A percentile compares a stretch with the other conserved stretches of the same genome.
Evolutionary conservation across 2,888 invertebrate genomes (phyloP).

Genomic region (Teleogryllus oceanicus): DNA sequence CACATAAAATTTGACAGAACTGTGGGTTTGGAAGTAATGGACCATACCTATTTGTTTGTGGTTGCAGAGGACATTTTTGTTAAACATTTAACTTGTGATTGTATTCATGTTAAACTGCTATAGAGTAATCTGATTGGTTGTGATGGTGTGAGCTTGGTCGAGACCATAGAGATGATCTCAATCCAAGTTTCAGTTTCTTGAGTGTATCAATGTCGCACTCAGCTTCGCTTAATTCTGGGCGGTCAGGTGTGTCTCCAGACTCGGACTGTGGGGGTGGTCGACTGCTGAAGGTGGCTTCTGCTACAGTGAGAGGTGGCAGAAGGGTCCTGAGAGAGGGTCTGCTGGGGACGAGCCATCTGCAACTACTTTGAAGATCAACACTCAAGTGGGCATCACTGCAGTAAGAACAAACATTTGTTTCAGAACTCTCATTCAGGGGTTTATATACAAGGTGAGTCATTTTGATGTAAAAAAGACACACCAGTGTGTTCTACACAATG

Average conservation of each 20-base stretch:
- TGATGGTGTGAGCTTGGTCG: slow-evolving; percentile 56
- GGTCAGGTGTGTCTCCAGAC: slow-evolving; percentile 45
- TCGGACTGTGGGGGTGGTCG: slow-evolving; percentile 39
- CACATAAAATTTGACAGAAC: neutral
- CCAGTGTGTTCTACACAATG: no score
- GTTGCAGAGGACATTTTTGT: neutral
- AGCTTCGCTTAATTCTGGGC: slow-evolving; percentile 64
- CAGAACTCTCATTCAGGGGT: neutral
- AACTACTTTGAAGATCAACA: slow-evolving; percentile 33
- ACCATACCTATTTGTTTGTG: slow-evolving; percentile 1
- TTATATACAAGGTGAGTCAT: no score
- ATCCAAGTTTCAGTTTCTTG: slow-evolving; percentile 67
- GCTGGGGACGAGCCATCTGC: slow-evolving; percentile 55
- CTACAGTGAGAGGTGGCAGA: slow-evolving; percentile 60
- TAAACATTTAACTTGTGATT: neutral
- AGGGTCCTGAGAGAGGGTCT: slow-evolving; percentile 59
- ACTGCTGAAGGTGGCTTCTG: slow-evolving; percentile 55
- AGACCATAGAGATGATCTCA: slow-evolving; percentile 68
- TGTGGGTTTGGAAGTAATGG: neutral
- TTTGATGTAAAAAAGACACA: no score
- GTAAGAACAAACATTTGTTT: neutral
- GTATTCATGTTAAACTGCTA: slow-evolving; percentile 59
- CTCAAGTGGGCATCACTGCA: slow-evolving; percentile 18
- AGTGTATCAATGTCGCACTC: slow-evolving; percentile 72
- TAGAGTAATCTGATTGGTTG: slow-evolving; percentile 69